Evolutionary conservation across 2,797 vertebrate genomes (phyloP).

Genomic region (Chloroceryle inda): DNA sequence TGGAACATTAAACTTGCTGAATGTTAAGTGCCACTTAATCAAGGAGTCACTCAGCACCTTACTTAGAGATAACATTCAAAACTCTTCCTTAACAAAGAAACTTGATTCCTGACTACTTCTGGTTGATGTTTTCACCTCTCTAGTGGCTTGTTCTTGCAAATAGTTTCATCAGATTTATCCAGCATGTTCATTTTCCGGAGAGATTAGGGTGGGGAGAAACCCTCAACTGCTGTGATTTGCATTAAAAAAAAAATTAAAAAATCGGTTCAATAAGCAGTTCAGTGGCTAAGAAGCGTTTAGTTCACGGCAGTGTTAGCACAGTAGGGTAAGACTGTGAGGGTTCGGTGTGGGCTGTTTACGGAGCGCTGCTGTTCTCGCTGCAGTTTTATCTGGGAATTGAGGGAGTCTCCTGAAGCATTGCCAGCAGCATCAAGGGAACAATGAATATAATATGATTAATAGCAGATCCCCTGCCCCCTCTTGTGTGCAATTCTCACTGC

Average conservation of each 20-base stretch:
- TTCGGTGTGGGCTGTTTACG: not conserved
- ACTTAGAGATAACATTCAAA: not conserved
- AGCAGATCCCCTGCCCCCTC: slow-evolving; percentile 47
- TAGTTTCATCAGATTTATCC: not conserved
- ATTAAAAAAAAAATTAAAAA: not conserved
- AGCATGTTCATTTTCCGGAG: not conserved
- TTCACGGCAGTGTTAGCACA: not conserved
- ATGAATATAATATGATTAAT: slow-evolving; percentile 69
- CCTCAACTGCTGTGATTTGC: not conserved
- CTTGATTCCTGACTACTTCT: not conserved
- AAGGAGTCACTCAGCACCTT: slow-evolving; percentile 1
- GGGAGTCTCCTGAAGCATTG: slow-evolving; percentile 12
- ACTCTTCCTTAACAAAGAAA: not conserved
- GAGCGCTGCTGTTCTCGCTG: not conserved
- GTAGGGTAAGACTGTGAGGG: not conserved
- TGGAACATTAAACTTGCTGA: not conserved
- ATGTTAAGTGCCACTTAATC: slow-evolving; percentile 16
- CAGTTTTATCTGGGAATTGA: slow-evolving; percentile 22
- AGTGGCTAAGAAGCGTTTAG: not conserved
- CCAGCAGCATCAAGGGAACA: slow-evolving; percentile 42
- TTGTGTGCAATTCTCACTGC: slow-evolving; percentile 38
- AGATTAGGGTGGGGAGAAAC: not conserved
- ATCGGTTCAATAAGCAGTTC: not conserved
- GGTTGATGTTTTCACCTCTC: not conserved
- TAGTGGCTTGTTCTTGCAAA: not conserved